Evolutionary conservation across 2,888 invertebrate genomes (phyloP), one percentile per base, ranked within the genome.

Genomic region (Rotaria socialis): DNA sequence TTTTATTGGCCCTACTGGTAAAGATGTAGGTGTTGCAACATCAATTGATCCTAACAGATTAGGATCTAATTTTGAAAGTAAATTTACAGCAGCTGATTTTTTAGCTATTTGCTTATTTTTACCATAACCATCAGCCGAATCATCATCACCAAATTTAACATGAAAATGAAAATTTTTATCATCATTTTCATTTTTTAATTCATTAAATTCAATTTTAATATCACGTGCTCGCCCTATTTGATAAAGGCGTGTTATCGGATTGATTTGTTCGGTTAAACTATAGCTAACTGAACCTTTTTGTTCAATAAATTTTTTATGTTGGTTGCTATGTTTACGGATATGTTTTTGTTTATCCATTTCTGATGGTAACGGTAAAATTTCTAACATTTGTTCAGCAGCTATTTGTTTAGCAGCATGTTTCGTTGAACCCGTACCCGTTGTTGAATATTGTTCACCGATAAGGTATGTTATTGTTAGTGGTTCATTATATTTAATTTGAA

Each of bases 261-360:
- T 67, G 4, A 67, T 27, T 6, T 67, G 5, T 67, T 35, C 67
- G 4, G 67, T 16, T 35, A 41, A 5, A 67, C 67, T 67, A 35
- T 67, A 67, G 16, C 35, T 35, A 27, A 0, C 35, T 67, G 67
- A 67, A 19, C 67, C 67, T 67, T 67, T 67, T 19, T 67, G 67
- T 67, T 67, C 67, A 35, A 67, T 67, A 35, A 67, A 67, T 67
- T 35, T 67, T 5, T 41, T 67, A 67, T 67, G 67, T 67, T 67
- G 67, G 5, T 35, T 67, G 19, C 19, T 35, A 67, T 35, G 67
- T 35, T 67, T 67, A 67, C 67, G 67, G 14, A 5, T 35, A 19
- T 35, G 19, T 35, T 67, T 67, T 6, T 27, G 67, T 67, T 67
- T 52, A 16, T 8, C 52, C 3, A 35, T 19, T 67, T 67, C 67